Percentiles rank a stretch among this genome's conserved stretches.
These are phyloP conservation scores for Cotesia congregata DNA, from an alignment of 2,888 invertebrate species.

Conservation along the genomic window DNA sequence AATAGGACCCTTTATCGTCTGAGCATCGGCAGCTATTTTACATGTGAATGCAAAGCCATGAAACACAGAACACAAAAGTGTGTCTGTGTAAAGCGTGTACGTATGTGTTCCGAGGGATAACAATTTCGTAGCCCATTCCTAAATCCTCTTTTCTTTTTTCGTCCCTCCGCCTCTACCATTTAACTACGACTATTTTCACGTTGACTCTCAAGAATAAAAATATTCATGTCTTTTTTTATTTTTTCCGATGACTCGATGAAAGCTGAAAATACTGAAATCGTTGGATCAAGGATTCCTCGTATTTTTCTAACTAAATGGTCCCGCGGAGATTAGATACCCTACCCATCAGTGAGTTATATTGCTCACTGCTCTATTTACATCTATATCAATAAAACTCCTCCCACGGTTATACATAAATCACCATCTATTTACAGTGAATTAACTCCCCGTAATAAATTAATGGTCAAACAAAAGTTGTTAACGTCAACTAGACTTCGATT, in stretches of 20 bases:
- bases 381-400: conserved; percentile 8
- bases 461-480: too few species aligned
- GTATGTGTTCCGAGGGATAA: not conserved
- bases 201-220: not conserved
- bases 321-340: conserved; percentile 20
- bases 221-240: conserved; percentile 7
- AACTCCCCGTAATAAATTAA: not conserved
- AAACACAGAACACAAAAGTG: not conserved
- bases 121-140: conserved; percentile 1
- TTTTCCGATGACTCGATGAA: conserved; percentile 20
- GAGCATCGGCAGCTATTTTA: conserved; percentile 1
- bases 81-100: not conserved
- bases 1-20: not conserved
- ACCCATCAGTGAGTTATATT: not conserved
- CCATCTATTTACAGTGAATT: not conserved
- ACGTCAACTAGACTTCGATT: too few species aligned
- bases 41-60: not conserved
- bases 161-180: not conserved
- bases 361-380: not conserved
- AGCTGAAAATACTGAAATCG: conserved; percentile 8
- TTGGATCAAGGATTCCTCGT: conserved; percentile 3
- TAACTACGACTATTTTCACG: not conserved
- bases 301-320: conserved; percentile 25
- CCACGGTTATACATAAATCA: not conserved
- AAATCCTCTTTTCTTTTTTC: not conserved